A percentile compares a stretch with the other conserved stretches of the same genome.
Conservation (phyloP, 2,888 invertebrate species). For the Linnaemya tessellans region DNA sequence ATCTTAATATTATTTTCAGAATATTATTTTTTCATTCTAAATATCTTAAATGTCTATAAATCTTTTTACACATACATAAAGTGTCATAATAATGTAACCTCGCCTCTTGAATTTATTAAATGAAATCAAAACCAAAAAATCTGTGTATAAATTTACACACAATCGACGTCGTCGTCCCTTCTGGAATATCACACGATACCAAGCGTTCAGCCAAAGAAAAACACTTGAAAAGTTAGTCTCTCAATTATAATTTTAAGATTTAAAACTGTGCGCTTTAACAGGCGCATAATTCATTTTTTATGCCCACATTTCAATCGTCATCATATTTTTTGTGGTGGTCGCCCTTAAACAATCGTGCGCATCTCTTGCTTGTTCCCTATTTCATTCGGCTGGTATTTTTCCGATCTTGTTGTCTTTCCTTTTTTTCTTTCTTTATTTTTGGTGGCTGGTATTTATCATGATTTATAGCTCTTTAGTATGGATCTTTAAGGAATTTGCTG, state of each 20-base stretch:
- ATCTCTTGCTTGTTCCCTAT: conserved; percentile 12
- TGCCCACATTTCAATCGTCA: conserved; percentile 74
- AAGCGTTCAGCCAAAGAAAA: background rate
- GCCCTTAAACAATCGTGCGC: conserved; percentile 41
- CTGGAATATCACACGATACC: conserved; percentile 18
- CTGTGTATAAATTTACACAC: conserved; percentile 49
- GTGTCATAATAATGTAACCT: conserved; percentile 72
- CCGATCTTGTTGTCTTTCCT: background rate
- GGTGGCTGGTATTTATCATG: conserved; percentile 58
- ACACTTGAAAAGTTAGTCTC: conserved; percentile 58
- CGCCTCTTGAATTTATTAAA: conserved; percentile 68
- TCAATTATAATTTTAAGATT: conserved; percentile 66
- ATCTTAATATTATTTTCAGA: conserved; percentile 30
- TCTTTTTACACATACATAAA: conserved; percentile 70
- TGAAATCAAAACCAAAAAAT: conserved; percentile 54
- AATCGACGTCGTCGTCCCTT: background rate
- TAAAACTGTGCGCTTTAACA: conserved; percentile 66
- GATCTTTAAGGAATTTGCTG: conserved; percentile 67
- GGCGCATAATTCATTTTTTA: conserved; percentile 77
- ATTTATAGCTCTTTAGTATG: conserved; percentile 68
- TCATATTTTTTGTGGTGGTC: conserved; percentile 43
- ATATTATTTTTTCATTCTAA: conserved; percentile 37
- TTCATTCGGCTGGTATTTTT: conserved; percentile 20
- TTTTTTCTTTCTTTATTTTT: background rate
- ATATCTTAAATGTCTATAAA: conserved; percentile 70